Evolutionary conservation across 2,888 invertebrate genomes (phyloP), one percentile per base, ranked within the genome.

Genomic region (Panorpa germanica): DNA sequence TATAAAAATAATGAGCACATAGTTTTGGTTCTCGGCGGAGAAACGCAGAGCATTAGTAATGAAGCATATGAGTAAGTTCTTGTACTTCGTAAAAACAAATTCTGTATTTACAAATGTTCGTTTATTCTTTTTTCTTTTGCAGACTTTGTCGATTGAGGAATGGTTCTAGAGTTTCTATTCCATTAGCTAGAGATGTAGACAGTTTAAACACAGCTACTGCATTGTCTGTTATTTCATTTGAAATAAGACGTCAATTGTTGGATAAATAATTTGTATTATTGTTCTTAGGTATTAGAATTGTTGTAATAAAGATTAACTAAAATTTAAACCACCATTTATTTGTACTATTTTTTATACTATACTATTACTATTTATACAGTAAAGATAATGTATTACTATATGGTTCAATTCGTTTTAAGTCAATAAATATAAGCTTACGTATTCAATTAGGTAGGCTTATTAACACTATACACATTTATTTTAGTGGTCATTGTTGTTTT

Each of bases 131-230:
- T 21, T 36, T 32, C 27, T 20, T 38, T 47, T 48, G 28, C 42
- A 59, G 68, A 39, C 57, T 80, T 35, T 66, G 70, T n/a, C 47
- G 54, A 17, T 47, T 52, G 18, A 56, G 51, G 34, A 58, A 63
- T 31, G 76, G 77, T 7, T 48, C 65, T 16, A 63, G 77, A 39
- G 46, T 91, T 17, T 70, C 78, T 49, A 74, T 93, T 38, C 90
- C 91, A 0, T 53, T 91, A 42, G 64, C 63, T 34, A 66, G 65
- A 44, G 65, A 68, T 5, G 62, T 86, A 2, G 81, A 91, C 27
- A 90, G 90, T 49, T 59, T 93, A 29, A 93, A 91, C 50, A 70
- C 75, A 3, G 73, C 76, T 5, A 73, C 81, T 47, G 85, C 91
- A 0, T 58, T 80, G 12, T 78, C 82, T 10, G 63, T 93, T 21